Conservation (phyloP, 2,888 invertebrate species). For the Griposia aprilina region DNA sequence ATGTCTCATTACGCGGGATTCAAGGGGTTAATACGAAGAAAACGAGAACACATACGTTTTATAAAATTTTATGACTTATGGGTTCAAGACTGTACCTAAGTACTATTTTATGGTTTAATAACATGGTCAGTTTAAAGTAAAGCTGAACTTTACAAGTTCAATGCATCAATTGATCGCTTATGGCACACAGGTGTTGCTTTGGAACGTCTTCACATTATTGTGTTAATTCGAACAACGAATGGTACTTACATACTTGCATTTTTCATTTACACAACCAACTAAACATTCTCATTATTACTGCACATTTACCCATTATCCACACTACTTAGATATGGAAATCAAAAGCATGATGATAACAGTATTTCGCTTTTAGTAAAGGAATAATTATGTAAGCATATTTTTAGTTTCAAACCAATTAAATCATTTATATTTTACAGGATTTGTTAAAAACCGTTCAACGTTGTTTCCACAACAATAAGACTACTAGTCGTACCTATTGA, state of each 20-base stretch:
- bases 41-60: not conserved
- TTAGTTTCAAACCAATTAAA: constrained; percentile 16
- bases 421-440: constrained; percentile 46
- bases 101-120: constrained; percentile 3
- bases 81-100: not conserved
- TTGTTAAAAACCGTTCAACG: constrained; percentile 13
- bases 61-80: constrained; percentile 2
- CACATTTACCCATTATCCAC: constrained; percentile 33
- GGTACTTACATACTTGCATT: constrained; percentile 46
- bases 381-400: not conserved
- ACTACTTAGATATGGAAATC: constrained; percentile 35
- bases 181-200: constrained; percentile 60
- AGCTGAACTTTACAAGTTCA: constrained; percentile 19
- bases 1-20: too few relatives aligned
- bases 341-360: constrained; percentile 70
- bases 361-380: constrained; percentile 58
- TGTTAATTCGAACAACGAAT: constrained; percentile 39
- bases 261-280: constrained; percentile 48
- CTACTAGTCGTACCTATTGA: not conserved
- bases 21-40: too few relatives aligned
- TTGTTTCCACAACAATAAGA: constrained; percentile 6
- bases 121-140: constrained; percentile 6
- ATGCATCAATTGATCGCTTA: constrained; percentile 51
- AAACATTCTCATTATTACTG: constrained; percentile 29
- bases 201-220: constrained; percentile 56